These are phyloP conservation scores for Enteromius fasciolatus DNA, from an alignment of 2,797 vertebrate genomes.

Conservation along the genomic window DNA sequence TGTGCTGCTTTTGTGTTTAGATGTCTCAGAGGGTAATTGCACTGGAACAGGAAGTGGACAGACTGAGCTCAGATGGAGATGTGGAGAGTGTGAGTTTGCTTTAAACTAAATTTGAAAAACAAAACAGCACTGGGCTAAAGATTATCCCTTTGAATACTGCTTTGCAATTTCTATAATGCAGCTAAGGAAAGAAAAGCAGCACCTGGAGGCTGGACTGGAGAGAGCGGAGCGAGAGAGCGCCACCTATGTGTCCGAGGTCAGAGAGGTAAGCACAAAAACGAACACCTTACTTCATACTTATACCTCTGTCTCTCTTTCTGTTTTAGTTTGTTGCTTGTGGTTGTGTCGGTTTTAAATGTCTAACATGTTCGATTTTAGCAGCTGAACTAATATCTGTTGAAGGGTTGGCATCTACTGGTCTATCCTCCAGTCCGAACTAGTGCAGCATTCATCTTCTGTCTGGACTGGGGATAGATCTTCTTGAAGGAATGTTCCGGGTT, in stretches of 20 bases:
- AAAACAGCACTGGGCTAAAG: neutral
- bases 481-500: neutral
- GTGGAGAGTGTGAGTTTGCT: constrained; percentile 84
- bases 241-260: constrained; percentile 93
- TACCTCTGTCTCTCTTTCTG: neutral
- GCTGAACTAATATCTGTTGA: constrained; percentile 17
- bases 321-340: too few species aligned
- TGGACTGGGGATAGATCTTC: neutral
- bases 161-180: constrained; percentile 60
- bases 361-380: constrained; percentile 27
- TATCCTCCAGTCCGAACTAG: neutral
- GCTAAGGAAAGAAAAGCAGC: constrained; percentile 85
- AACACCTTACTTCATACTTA: neutral
- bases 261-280: constrained; percentile 84
- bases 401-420: neutral
- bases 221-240: constrained; percentile 92
- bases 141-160: constrained; percentile 28
- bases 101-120: constrained; percentile 2
- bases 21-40: constrained; percentile 78
- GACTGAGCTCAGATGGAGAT: constrained; percentile 84
- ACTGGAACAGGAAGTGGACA: constrained; percentile 87
- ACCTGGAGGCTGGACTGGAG: constrained; percentile 92
- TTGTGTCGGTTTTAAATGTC: constrained; percentile 22
- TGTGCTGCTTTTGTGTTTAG: constrained; percentile 66
- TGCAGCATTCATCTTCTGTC: neutral